Conservation (phyloP, 2,113 vertebrate species). For the Prietella phreatophila region DNA sequence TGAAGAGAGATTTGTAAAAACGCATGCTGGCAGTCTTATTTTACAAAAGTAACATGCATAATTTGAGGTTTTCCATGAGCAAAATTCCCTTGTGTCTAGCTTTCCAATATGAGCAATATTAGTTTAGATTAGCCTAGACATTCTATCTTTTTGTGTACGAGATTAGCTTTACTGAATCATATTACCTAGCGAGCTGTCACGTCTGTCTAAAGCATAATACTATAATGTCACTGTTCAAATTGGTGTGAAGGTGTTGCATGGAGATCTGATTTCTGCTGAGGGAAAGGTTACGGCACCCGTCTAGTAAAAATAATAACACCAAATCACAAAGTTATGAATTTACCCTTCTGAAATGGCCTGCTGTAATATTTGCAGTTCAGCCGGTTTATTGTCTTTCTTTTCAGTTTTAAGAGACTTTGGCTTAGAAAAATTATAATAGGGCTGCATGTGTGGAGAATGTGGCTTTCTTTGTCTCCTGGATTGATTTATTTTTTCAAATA, state of each 20-base stretch:
- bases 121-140: constrained; percentile 9
- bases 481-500: neutral
- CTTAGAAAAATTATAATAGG: neutral
- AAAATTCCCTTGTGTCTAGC: neutral
- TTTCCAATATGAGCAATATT: neutral
- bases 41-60: neutral
- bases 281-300: constrained; percentile 10
- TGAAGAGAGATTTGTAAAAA: neutral
- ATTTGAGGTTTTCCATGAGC: neutral
- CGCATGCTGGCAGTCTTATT: neutral
- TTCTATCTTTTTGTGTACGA: neutral
- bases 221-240: neutral
- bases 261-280: neutral
- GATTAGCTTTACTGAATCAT: neutral
- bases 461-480: neutral
- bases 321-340: constrained; percentile 27
- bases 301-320: constrained; percentile 14
- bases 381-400: neutral
- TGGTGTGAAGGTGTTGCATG: neutral
- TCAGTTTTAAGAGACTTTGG: neutral
- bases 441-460: neutral
- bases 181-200: neutral
- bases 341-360: neutral
- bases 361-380: constrained; percentile 16
- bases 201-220: neutral